These are phyloP conservation scores for Karalla daura DNA, from an alignment of 2,797 vertebrate species.

Conservation along the genomic window DNA sequence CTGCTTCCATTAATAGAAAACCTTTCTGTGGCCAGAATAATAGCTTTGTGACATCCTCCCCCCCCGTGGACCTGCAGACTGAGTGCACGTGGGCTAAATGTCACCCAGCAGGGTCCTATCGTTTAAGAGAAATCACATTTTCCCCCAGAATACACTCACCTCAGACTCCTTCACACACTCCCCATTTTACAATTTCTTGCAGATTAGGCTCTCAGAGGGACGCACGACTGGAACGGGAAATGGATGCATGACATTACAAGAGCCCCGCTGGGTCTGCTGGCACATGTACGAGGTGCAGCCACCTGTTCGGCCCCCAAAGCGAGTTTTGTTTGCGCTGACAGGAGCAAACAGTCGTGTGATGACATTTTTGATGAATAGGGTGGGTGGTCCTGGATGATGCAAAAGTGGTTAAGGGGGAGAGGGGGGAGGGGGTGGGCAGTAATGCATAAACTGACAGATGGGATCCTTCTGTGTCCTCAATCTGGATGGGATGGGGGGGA, in stretches of 20 bases:
- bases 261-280: slow-evolving; percentile 17
- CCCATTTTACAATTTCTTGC: slow-evolving; percentile 6
- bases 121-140: slow-evolving; percentile 58
- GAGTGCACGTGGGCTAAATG: slow-evolving; percentile 65
- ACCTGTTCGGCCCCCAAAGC: slow-evolving; percentile 42
- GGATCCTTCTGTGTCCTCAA: slow-evolving; percentile 58
- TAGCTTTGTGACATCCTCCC: slow-evolving; percentile 48
- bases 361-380: slow-evolving; percentile 56
- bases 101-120: slow-evolving; percentile 67
- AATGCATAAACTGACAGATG: slow-evolving; percentile 74
- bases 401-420: slow-evolving; percentile 18
- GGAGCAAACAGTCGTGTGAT: slow-evolving; percentile 42
- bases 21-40: slow-evolving; percentile 57
- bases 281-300: slow-evolving; percentile 34
- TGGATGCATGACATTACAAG: slow-evolving; percentile 27
- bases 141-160: slow-evolving; percentile 27
- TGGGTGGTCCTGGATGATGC: slow-evolving; percentile 33
- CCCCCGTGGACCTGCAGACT: slow-evolving; percentile 32
- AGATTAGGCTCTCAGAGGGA: slow-evolving; percentile 2
- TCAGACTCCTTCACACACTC: slow-evolving; percentile 5
- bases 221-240: slow-evolving; percentile 24
- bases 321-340: slow-evolving; percentile 57
- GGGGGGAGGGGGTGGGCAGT: slow-evolving; percentile 47
- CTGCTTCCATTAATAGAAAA: slow-evolving; percentile 71
- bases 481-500: slow-evolving; percentile 45